Base-by-base conservation (phyloP, 2,797 vertebrate species). In the Lagocephalus sceleratus region DNA sequence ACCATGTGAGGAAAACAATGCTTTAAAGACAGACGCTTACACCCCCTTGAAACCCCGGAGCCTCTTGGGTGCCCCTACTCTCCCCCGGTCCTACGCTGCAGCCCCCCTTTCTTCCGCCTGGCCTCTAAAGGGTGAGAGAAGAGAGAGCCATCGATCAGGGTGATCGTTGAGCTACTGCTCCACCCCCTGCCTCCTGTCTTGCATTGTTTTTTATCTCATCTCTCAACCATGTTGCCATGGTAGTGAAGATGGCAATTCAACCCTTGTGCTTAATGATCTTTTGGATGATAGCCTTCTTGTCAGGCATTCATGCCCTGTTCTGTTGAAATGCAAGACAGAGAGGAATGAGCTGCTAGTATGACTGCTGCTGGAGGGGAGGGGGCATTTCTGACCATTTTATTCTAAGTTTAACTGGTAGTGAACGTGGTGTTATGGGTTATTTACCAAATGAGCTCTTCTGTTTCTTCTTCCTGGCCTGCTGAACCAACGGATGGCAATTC, bases 211-310 rank as follows among this genome's bases (percentile, higher is more conserved):
- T 88, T 84, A 87, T 90, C 87, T 87, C 88, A 88, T 90, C 89
- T 90, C 85, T 88, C 88, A 90, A 89, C 88, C 87, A 90, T 90
- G 91, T 91, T 91, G 90, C 91, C 91, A 91, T 92, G 90, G 89
- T 87, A 84, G 85, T 91, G 88, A 85, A 88, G 84, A 90, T 91
- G 90, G 88, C 89, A 90, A 90, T 92, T 91, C 88, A 91, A 88
- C 89, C 90, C 86, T 89, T 90, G 86, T 87, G 90, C 90, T 90
- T 91, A 92, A 91, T 92, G 90, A 91, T 91, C 88, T 91, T 87
- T 90, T 90, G 90, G 90, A 91, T 91, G 89, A 91, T 90, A 88
- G 89, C 90, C 89, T 90, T 88, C 89, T 90, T 88, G 88, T 90
- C 90, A 89, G 86, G 82, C 79, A 87, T 88, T 86, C 87, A 86